Evolutionary conservation across 2,888 invertebrate genomes (phyloP).

Genomic region (Sinelater perroti): DNA sequence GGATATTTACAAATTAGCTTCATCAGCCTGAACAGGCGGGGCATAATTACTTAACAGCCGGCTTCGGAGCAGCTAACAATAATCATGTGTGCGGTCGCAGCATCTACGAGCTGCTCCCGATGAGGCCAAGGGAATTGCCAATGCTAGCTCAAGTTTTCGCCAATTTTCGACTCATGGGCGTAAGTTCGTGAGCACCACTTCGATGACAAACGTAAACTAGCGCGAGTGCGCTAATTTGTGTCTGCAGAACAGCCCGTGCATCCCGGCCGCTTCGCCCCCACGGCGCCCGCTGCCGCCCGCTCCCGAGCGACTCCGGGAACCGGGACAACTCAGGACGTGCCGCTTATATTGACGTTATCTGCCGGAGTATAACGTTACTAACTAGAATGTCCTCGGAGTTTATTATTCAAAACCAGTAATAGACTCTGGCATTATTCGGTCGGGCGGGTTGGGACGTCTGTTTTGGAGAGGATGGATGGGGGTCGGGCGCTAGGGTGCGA

Average conservation of each 20-base stretch:
- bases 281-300: slow-evolving; percentile 20
- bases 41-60: background rate
- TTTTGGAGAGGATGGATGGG: background rate
- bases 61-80: background rate
- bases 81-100: background rate
- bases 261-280: slow-evolving; percentile 21
- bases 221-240: slow-evolving; percentile 16
- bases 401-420: slow-evolving; percentile 32
- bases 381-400: slow-evolving; percentile 30
- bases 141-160: background rate
- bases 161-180: background rate
- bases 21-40: slow-evolving; percentile 5
- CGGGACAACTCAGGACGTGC: slow-evolving; percentile 18
- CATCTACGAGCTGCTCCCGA: background rate
- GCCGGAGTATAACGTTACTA: slow-evolving; percentile 27
- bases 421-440: background rate
- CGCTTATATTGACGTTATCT: slow-evolving; percentile 30
- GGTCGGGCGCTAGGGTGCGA: background rate
- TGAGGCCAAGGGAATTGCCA: background rate
- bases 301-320: slow-evolving; percentile 27
- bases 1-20: background rate
- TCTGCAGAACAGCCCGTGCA: slow-evolving; percentile 22
- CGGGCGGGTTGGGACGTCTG: background rate
- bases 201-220: slow-evolving; percentile 12
- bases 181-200: slow-evolving; percentile 4